Evolutionary conservation across 2,888 invertebrate species (phyloP).

Genomic region (Lumbricus terrestris): DNA sequence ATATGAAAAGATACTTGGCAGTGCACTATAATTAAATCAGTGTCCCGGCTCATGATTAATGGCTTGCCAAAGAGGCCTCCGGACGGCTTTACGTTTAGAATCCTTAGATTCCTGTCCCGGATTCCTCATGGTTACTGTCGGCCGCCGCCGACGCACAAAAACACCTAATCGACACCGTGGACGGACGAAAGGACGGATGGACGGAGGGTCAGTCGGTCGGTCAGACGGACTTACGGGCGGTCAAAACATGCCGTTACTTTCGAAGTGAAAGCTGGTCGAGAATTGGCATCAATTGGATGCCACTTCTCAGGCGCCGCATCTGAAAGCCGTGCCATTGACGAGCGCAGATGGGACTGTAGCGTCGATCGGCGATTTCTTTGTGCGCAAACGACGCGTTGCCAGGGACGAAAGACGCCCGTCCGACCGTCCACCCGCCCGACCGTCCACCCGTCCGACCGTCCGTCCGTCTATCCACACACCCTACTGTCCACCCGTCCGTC

Average conservation of each 20-base stretch:
- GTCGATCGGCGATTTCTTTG: slow-evolving; percentile 4
- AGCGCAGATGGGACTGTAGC: slow-evolving; percentile 13
- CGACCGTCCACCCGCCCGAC: background rate
- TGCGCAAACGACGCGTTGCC: background rate
- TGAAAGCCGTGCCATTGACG: background rate
- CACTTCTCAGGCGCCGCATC: slow-evolving; percentile 14
- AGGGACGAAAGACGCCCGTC: background rate
- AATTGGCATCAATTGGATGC: slow-evolving; percentile 9
- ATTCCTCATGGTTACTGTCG: slow-evolving; percentile 3
- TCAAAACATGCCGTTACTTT: background rate
- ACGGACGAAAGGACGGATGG: background rate
- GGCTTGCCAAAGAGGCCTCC: background rate
- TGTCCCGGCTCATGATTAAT: slow-evolving; percentile 8
- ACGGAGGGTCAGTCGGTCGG: background rate
- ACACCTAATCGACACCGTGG: slow-evolving; percentile 12
- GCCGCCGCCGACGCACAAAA: slow-evolving; percentile 5
- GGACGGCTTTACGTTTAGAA: background rate
- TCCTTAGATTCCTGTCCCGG: background rate
- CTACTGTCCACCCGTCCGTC: background rate
- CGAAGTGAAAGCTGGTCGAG: background rate
- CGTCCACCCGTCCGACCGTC: background rate
- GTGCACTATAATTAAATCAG: slow-evolving; percentile 10
- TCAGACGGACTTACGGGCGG: background rate
- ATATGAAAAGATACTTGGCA: slow-evolving; percentile 17
- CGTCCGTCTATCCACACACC: no score